These are phyloP conservation scores for Eira barbara DNA, from an alignment of 2,113 vertebrate genomes.

Conservation along the genomic window DNA sequence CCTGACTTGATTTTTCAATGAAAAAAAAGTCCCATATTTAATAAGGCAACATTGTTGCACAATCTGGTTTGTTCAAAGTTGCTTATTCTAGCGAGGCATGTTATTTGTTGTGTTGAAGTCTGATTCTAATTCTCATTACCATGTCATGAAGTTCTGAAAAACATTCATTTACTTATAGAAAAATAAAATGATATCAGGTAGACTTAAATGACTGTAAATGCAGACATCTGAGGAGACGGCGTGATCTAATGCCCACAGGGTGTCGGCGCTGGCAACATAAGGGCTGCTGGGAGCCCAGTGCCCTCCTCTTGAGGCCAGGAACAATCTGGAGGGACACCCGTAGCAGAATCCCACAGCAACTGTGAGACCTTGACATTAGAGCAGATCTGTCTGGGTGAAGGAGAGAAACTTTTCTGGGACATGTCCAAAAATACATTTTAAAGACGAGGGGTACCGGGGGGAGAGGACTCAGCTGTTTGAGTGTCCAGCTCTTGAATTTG, in stretches of 20 bases:
- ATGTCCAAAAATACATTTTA: background rate
- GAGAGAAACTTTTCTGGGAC: background rate
- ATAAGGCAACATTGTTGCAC: background rate
- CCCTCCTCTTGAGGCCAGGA: rapidly evolving
- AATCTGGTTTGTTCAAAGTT: background rate
- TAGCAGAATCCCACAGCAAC: no score
- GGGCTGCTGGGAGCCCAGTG: rapidly evolving
- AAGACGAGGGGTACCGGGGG: background rate
- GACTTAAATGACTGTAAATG: background rate
- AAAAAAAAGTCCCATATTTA: background rate
- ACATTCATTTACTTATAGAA: background rate
- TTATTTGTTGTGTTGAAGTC: background rate
- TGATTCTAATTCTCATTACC: background rate
- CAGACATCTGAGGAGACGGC: background rate
- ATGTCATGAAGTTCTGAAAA: background rate
- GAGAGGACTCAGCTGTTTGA: background rate
- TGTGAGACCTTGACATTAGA: background rate
- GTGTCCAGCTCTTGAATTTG: background rate
- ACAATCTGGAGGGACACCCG: rapidly evolving
- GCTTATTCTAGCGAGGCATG: background rate
- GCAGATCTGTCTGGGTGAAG: background rate
- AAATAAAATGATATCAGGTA: background rate
- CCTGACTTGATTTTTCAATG: background rate
- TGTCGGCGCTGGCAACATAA: rapidly evolving
- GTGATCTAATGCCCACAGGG: background rate